Percentiles rank a stretch among this genome's conserved stretches.
phyloP scores from a whole-genome alignment of 1,140 invertebrate species.

The Drosophila baimaii region DNA sequence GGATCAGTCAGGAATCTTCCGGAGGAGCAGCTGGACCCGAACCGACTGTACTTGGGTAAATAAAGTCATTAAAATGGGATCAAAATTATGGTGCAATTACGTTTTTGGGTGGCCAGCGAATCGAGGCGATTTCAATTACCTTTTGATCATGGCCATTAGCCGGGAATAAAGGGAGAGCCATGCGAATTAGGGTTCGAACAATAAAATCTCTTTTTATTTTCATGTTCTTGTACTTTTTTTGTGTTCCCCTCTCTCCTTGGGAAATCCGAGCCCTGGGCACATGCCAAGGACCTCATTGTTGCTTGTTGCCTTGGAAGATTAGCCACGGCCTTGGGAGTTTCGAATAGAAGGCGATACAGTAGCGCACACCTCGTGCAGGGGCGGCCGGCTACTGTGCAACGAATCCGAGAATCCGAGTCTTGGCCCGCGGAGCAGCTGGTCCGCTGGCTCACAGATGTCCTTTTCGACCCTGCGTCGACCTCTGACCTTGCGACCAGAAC shows the following conservation, averaged over 20 bases:
- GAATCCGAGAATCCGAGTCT: conserved; percentile 26
- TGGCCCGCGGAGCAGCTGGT: conserved; percentile 21
- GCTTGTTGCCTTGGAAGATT: conserved; percentile 35
- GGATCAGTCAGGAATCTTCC: conserved; percentile 7
- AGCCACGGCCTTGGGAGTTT: conserved; percentile 48
- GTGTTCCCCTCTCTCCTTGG: not conserved
- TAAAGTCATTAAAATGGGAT: conserved; percentile 83
- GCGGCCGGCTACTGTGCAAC: conserved; percentile 47
- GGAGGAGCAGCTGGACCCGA: conserved; percentile 7
- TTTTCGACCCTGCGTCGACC: conserved; percentile 25
- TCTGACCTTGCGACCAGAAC: conserved; percentile 78
- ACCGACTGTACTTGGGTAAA: conserved; percentile 44
- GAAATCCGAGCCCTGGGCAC: conserved; percentile 41
- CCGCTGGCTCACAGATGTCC: conserved; percentile 38
- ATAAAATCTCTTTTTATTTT: conserved; percentile 12
- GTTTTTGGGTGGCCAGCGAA: conserved; percentile 70
- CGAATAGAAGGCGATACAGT: conserved; percentile 33
- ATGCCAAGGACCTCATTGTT: conserved; percentile 39
- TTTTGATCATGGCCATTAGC: conserved; percentile 54
- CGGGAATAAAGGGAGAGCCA: conserved; percentile 30
- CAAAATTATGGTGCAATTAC: conserved; percentile 79
- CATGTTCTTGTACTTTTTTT: not conserved
- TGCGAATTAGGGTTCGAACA: conserved; percentile 16
- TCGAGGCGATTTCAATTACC: conserved; percentile 66
- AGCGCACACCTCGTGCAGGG: conserved; percentile 20